A percentile compares a stretch with the other conserved stretches of the same genome.
Evolutionary conservation across 2,113 vertebrate genomes (phyloP).

Genomic region (Gambusia holbrooki): DNA sequence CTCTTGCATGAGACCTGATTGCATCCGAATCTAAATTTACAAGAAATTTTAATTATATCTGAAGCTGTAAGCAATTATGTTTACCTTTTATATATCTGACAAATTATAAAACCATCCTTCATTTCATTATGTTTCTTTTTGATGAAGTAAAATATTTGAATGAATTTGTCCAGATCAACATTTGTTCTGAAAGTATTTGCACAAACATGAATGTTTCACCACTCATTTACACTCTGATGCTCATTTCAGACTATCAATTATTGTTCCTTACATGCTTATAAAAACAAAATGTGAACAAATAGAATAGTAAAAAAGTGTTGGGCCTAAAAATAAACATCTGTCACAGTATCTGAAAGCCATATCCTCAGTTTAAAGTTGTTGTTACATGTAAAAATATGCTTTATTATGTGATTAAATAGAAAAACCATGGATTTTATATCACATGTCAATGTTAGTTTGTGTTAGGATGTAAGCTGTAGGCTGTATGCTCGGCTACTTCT

Average conservation of each 20-base stretch:
- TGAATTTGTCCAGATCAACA: background rate
- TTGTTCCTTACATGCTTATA: background rate
- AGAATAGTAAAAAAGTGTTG: background rate
- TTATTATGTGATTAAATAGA: background rate
- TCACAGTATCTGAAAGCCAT: too few relatives aligned
- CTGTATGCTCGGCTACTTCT: too few relatives aligned
- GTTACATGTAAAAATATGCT: background rate
- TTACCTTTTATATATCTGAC: background rate
- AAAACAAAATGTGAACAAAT: background rate
- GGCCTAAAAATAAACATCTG: background rate
- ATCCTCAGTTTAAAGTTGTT: too few relatives aligned
- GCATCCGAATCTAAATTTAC: background rate
- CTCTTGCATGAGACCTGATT: background rate
- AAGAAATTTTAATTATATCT: background rate
- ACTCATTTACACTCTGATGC: background rate
- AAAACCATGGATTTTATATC: background rate
- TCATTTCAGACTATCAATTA: background rate
- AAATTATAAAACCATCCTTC: background rate
- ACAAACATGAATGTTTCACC: background rate
- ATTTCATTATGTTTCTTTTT: background rate
- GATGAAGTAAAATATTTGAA: background rate
- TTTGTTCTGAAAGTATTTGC: background rate
- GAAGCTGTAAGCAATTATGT: background rate
- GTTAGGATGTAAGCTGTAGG: too few relatives aligned
- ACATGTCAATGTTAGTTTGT: too few relatives aligned